These are phyloP conservation scores for Lateolabrax maculatus DNA, from an alignment of 2,797 vertebrate species.

Conservation along the genomic window DNA sequence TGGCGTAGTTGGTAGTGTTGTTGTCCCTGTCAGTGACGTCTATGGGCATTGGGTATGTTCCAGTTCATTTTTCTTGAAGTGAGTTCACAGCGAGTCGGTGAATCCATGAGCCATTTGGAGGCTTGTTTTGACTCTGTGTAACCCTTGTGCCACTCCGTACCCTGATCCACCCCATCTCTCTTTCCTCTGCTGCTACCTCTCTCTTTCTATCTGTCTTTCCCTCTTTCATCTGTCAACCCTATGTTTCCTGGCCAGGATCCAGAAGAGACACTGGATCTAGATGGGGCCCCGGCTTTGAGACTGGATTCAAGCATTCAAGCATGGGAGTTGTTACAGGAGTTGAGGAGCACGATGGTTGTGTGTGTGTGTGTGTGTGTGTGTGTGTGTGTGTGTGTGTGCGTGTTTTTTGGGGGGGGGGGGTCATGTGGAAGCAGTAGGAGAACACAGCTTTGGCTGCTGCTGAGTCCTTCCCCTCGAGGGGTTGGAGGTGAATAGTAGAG, in stretches of 20 bases:
- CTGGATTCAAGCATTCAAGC: conserved; percentile 55
- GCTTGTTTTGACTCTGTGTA: conserved; percentile 43
- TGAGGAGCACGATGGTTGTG: conserved; percentile 42
- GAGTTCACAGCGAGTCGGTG: conserved; percentile 58
- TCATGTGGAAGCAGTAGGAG: conserved; percentile 42
- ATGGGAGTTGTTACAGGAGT: conserved; percentile 63
- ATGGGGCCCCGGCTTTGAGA: conserved; percentile 56
- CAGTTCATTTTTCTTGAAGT: conserved; percentile 62
- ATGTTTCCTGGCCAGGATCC: conserved; percentile 74
- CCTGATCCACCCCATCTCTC: conserved; percentile 21
- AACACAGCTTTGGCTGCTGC: conserved; percentile 59
- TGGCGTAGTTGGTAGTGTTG: conserved; percentile 62
- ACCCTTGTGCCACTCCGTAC: conserved; percentile 35
- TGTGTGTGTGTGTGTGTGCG: conserved; percentile 27
- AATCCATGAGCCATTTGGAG: conserved; percentile 63
- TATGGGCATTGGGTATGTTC: conserved; percentile 57
- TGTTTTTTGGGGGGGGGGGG: conserved; percentile 18
- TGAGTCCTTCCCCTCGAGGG: conserved; percentile 37
- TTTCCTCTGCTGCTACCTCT: conserved; percentile 29
- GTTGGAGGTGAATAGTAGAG: conserved; percentile 61
- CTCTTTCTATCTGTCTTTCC: conserved; percentile 1
- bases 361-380: conserved; percentile 21
- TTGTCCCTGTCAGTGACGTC: conserved; percentile 72
- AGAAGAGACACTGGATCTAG: conserved; percentile 75
- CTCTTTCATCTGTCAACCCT: conserved; percentile 55